Base-by-base conservation (phyloP, 2,888 invertebrate genomes). In the Agapetus fuscipes region DNA sequence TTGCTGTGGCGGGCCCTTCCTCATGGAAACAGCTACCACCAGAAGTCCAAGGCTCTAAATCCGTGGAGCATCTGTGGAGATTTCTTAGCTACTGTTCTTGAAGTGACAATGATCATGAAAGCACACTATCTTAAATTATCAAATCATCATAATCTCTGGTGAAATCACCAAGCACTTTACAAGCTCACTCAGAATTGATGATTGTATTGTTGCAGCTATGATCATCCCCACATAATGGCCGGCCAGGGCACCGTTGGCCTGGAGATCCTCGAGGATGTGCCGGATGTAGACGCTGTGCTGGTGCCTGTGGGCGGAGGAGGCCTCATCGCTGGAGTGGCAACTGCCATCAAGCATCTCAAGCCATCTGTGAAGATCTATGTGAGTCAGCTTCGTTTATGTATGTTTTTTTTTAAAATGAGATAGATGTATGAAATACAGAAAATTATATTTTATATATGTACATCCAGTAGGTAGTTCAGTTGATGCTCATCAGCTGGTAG, bases 281-380 rank as follows among this genome's bases (percentile, higher is more conserved):
- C 81, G 0, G 76, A 86, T 40, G 77, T 91, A 10, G 91, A 95
- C 60, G 93, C 93, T 0, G 78, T 94, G 17, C 70, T 96, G 13
- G 80, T 96, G 11, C 95, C 95, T 0, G 87, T 93, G 1, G 95
- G 95, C 0, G 95, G 94, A n/a, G 91, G 85, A 1, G 95, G 95
- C 0, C 69, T 95, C 2, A 76, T 96, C 36, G 94, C 95, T 0
- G 95, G 95, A 0, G 78, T 89, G 9, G 89, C 90, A 3, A 76
- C 89, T 1, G 94, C 93, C 2, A 73, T 93, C 38, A 96, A 95
- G 61, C 82, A 83, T 10, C 66, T 95, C 7, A 78, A 82, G 44
- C 93, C 94, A 0, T 67, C 77, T 39, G 81, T 88, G 2, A 76
- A 82, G 56, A 81, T 95, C 34, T 90, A 91, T 57, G 94, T 91